phyloP scores from a whole-genome alignment of 1,140 invertebrate species.

The Sycophila sp. region DNA sequence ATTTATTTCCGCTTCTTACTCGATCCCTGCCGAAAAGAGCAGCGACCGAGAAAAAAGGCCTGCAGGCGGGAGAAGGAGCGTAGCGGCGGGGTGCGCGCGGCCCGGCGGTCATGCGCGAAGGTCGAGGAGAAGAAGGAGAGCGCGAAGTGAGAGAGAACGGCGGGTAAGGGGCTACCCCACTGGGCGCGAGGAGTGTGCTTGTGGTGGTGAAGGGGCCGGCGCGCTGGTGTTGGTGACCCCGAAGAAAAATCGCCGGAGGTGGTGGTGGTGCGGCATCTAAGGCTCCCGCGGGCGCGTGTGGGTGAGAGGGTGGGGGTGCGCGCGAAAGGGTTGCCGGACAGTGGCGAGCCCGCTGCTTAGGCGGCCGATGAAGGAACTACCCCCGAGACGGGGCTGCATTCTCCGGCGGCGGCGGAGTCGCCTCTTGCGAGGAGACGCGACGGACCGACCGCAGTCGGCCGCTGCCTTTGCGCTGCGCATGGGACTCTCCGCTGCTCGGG shows the following conservation, averaged over 20 bases:
- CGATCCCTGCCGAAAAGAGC: neutral
- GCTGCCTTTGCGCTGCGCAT: too few species aligned
- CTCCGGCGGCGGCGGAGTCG: neutral
- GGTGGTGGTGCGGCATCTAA: constrained; percentile 38
- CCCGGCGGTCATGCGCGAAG: constrained; percentile 28
- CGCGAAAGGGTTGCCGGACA: constrained; percentile 61
- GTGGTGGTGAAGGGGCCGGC: constrained; percentile 51
- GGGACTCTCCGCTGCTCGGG: too few species aligned
- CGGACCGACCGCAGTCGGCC: too few species aligned
- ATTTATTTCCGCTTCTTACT: neutral
- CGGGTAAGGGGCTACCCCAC: constrained; percentile 16
- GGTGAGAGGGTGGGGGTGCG: constrained; percentile 38
- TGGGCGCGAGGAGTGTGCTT: constrained; percentile 38
- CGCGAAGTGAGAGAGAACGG: constrained; percentile 29
- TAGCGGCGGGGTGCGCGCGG: too few species aligned
- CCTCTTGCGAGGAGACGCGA: neutral
- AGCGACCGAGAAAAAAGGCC: neutral
- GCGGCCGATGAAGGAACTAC: constrained; percentile 58
- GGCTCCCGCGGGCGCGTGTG: constrained; percentile 36
- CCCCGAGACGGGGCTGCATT: constrained; percentile 33
- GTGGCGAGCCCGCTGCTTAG: constrained; percentile 65
- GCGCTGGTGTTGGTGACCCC: constrained; percentile 19
- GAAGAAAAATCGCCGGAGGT: constrained; percentile 35
- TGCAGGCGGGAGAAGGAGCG: neutral
- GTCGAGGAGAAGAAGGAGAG: constrained; percentile 21